phyloP scores from a whole-genome alignment of 2,888 invertebrate genomes.

The Aricia artaxerxes region DNA sequence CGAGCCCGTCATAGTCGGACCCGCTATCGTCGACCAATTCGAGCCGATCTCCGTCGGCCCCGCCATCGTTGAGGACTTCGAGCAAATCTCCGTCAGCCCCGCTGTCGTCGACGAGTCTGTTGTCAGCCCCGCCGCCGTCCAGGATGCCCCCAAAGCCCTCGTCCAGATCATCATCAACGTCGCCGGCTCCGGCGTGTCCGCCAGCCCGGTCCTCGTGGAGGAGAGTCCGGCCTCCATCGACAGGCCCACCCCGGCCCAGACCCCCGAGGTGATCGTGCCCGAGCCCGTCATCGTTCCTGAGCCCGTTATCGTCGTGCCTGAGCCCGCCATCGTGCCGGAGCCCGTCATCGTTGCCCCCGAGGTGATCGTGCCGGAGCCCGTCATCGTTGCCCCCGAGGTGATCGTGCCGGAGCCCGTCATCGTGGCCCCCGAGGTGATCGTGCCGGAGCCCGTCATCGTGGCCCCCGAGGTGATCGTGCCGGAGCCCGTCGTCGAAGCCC shows the following conservation, averaged over 20 bases:
- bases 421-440: slow-evolving; percentile 33
- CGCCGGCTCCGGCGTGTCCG: slow-evolving; percentile 28
- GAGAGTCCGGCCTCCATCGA: slow-evolving; percentile 27
- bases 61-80: slow-evolving; percentile 34
- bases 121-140: slow-evolving; percentile 38
- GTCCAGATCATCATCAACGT: slow-evolving; percentile 47
- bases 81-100: slow-evolving; percentile 41
- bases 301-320: slow-evolving; percentile 36
- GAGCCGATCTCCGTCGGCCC: slow-evolving; percentile 41
- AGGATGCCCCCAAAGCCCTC: slow-evolving; percentile 40
- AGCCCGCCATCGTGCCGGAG: slow-evolving; percentile 37
- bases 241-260: slow-evolving; percentile 27
- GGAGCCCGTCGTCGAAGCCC: slow-evolving; percentile 39
- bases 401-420: slow-evolving; percentile 37
- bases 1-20: slow-evolving; percentile 37
- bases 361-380: slow-evolving; percentile 34
- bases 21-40: slow-evolving; percentile 39
- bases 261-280: slow-evolving; percentile 35
- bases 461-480: slow-evolving; percentile 31
- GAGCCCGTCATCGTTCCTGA: slow-evolving; percentile 37
- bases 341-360: slow-evolving; percentile 37
- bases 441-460: slow-evolving; percentile 39
- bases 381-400: slow-evolving; percentile 35
- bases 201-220: slow-evolving; percentile 38
- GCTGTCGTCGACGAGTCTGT: slow-evolving; percentile 35